Base-by-base conservation (phyloP, 2,888 invertebrate genomes). In the Apantesis nais region DNA sequence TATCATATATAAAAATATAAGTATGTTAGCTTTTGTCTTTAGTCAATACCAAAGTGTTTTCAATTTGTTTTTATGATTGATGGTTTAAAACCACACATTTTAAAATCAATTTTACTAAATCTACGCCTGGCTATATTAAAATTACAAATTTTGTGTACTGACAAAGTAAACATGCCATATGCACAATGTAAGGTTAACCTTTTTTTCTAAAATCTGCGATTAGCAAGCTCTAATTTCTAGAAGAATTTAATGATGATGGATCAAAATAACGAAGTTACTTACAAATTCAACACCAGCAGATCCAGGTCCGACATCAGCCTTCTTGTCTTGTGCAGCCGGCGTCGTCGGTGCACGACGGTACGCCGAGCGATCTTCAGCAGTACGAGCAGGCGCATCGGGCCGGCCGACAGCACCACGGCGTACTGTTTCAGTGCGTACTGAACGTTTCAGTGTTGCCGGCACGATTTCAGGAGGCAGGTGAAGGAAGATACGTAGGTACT, bases 391-490 rank as follows among this genome's bases (percentile, higher is more conserved):
- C 55, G 96, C 96, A 61, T 97, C 96, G 0, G 97, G 96, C 77
- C 98, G 97, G 78, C 94, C 93, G 29, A 96, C 95, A 7, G 96
- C 95, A 75, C 98, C 96, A 67, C 98, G 97, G 72, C 98, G 96
- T 48, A 97, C 97, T 4, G 98, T 97, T 91, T 99, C 99, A 7
- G 98, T 96, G 79, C 98, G 96, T 16, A 97, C 96, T 83, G 98
- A 98, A 78, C 99, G 97, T 95, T 99, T 99, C 80, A 99, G 96
- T 1, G 99, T 99, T 2, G 99, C 97, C 58, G 99, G 99, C 52
- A 99, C 99, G 93, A 99, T 99, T 96, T 99, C 99, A 77, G 99
- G 97, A 14, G 99, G 99, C 88, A 99, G 96, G 89, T 99, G 99
- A 78, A 99, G 96, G 95, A 98, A 99, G 88, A 98, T 98, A 80